phyloP scores from a whole-genome alignment of 2,113 vertebrate genomes.

The Propithecus coquereli region DNA sequence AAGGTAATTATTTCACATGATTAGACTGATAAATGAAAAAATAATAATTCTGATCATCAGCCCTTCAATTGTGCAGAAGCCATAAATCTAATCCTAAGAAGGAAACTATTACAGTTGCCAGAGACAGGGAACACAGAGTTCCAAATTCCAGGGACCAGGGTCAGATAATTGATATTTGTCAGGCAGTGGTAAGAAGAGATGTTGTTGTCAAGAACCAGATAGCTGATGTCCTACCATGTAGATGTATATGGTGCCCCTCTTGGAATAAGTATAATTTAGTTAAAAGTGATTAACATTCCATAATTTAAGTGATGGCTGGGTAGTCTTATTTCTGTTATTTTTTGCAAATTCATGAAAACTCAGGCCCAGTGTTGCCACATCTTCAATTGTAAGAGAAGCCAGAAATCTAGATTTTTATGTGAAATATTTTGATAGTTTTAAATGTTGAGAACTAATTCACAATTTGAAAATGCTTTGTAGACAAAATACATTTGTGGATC shows the following conservation, averaged over 20 bases:
- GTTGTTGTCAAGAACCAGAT: neutral
- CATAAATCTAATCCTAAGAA: constrained; percentile 5
- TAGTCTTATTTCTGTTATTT: neutral
- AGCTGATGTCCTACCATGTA: neutral
- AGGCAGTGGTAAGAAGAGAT: neutral
- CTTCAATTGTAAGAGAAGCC: constrained; percentile 21
- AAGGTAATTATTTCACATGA: neutral
- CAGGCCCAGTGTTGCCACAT: neutral
- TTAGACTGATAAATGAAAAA: neutral
- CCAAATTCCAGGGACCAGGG: neutral
- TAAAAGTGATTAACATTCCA: neutral
- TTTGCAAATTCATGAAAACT: constrained; percentile 16
- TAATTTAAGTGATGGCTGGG: neutral
- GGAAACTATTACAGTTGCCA: neutral
- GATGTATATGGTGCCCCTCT: neutral
- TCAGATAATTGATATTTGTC: neutral
- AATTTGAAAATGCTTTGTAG: neutral
- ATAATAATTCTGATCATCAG: neutral
- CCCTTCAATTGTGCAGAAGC: constrained; percentile 14
- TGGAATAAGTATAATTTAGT: neutral
- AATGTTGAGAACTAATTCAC: neutral
- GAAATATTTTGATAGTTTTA: constrained; percentile 7
- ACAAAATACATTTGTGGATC: neutral
- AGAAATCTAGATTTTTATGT: neutral
- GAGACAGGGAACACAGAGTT: neutral